Evolutionary conservation across 2,113 vertebrate genomes (phyloP).

Genomic region (Pelobates fuscus): DNA sequence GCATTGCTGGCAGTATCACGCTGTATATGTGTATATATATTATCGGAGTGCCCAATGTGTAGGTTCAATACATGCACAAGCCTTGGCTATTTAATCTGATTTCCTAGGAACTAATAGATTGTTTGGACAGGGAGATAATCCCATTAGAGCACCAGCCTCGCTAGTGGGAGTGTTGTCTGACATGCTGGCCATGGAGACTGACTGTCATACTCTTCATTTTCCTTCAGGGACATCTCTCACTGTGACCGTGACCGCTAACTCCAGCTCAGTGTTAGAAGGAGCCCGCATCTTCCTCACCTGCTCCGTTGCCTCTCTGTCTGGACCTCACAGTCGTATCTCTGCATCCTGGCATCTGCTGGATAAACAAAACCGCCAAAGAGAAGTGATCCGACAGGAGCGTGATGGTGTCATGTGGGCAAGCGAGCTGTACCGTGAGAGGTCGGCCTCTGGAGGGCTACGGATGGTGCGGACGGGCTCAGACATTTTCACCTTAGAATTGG

Average conservation of each 20-base stretch:
- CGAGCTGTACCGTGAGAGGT: constrained; percentile 78
- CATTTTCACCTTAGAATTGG: constrained; percentile 81
- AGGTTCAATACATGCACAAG: too few relatives aligned
- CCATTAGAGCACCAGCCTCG: too few relatives aligned
- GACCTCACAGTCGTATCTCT: constrained; percentile 76
- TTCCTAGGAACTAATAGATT: too few relatives aligned
- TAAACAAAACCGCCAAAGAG: constrained; percentile 73
- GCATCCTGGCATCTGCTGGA: constrained; percentile 84
- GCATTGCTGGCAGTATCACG: too few relatives aligned
- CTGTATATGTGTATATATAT: too few relatives aligned
- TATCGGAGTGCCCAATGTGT: too few relatives aligned
- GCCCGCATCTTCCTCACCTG: constrained; percentile 85
- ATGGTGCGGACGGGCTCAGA: constrained; percentile 78
- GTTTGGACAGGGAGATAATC: too few relatives aligned
- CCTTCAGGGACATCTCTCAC: constrained; percentile 89
- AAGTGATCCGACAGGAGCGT: constrained; percentile 81
- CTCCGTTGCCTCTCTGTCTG: constrained; percentile 68
- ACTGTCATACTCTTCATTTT: neutral
- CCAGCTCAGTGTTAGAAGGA: constrained; percentile 85
- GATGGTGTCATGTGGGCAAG: constrained; percentile 81
- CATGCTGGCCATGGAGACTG: neutral
- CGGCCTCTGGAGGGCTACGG: constrained; percentile 83
- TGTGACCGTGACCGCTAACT: constrained; percentile 82
- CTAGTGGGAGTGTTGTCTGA: too few relatives aligned
- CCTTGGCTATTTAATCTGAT: too few relatives aligned